Base-by-base conservation (phyloP, 2,113 vertebrate species). In the Xiphophorus maculatus region DNA sequence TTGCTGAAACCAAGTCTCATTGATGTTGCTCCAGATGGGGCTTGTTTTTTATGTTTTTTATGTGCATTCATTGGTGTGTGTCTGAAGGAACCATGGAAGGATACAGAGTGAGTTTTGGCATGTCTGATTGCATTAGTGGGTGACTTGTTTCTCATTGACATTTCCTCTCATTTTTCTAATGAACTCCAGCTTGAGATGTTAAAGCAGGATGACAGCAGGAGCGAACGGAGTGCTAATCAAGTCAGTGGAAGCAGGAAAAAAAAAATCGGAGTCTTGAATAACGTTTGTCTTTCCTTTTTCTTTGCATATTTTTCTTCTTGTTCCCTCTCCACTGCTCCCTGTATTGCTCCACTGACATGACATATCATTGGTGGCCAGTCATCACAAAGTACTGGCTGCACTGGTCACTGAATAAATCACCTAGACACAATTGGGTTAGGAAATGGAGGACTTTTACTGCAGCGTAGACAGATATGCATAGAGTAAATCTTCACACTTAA, bases 121-220 rank as follows among this genome's bases (percentile, higher is more conserved):
- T 67, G 88, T 87, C 80, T 86, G 78, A 83, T 82, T 86, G 81
- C 79, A 90, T 92, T 90, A 89, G 77, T 62, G 79, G 76, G 58
- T 70, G 83, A 81, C 83, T 84, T 85, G 87, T 90, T 89, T 69
- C 72, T 89, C 80, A 76, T 72, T 93, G 90, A 93, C 82, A 66
- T 87, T 85, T 88, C 82, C 82, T 87, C 89, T 93, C 84, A 90
- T 92, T 91, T 89, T 80, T 93, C 84, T 90, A 86, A 89, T 90
- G 85, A 27, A 84, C 64, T 85, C 14, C 73, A 94, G 92, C 90
- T 91, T 74, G 91, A 94, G 87, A 91, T 81, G 30, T 80, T 85
- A 33, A 90, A 94, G 42, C 80, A 86, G 90, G 92, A 95, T 85
- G 93, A 95, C 89, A 92, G 93, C 88, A 86, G 89, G 71, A 94